phyloP scores from a whole-genome alignment of 2,888 invertebrate species.

The Choristoneura rosaceana region DNA sequence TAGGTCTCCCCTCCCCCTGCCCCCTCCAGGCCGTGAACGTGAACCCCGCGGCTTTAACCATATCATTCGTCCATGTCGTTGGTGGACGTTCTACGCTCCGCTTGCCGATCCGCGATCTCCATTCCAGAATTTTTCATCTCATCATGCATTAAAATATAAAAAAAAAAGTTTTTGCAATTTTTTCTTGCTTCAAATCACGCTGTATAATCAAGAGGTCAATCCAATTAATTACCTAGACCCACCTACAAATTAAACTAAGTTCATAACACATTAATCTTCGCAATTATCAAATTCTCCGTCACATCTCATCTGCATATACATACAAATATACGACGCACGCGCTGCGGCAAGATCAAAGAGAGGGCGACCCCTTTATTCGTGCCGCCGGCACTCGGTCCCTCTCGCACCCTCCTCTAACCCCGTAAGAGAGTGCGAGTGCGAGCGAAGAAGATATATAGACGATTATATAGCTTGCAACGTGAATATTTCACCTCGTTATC shows the following conservation, averaged over 20 bases:
- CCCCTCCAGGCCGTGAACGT: too few relatives aligned
- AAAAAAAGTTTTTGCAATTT: not conserved
- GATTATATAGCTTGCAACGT: conserved; percentile 82
- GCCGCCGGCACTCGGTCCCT: conserved; percentile 82
- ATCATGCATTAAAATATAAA: too few relatives aligned
- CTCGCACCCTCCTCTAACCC: conserved; percentile 68
- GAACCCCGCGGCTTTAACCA: too few relatives aligned
- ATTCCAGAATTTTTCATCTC: too few relatives aligned
- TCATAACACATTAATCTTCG: conserved; percentile 77
- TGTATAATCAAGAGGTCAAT: conserved; percentile 33
- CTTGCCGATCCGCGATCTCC: too few relatives aligned
- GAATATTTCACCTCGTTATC: conserved; percentile 86
- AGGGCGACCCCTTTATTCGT: conserved; percentile 81
- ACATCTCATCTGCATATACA: conserved; percentile 81
- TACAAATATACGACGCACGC: conserved; percentile 74
- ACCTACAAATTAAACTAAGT: conserved; percentile 43
- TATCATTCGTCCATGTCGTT: too few relatives aligned
- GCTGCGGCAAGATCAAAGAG: conserved; percentile 83
- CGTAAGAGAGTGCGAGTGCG: conserved; percentile 63
- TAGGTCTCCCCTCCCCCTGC: too few relatives aligned
- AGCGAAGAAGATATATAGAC: conserved; percentile 68
- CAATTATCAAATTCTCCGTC: conserved; percentile 84
- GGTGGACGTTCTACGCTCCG: too few relatives aligned
- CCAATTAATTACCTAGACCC: conserved; percentile 27
- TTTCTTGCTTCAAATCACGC: not conserved